phyloP scores from a whole-genome alignment of 1,140 invertebrate species.

The Hydropsyche tenuis region DNA sequence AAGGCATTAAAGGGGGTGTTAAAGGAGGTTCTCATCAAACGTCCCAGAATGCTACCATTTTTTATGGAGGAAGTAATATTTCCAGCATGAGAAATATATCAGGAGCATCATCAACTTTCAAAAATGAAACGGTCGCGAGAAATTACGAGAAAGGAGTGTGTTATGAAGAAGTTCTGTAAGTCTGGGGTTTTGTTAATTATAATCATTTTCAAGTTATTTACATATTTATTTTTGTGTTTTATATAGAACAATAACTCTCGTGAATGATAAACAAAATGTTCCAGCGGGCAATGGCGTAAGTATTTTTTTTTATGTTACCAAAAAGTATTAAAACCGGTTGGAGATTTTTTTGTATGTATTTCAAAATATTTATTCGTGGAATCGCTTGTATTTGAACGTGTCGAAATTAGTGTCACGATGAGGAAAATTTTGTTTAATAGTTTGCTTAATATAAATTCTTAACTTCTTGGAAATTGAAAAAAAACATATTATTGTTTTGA shows the following conservation, averaged over 20 bases:
- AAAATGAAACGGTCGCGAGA: slow-evolving; percentile 36
- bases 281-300: slow-evolving; percentile 63
- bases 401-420: no score
- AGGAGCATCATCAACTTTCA: slow-evolving; percentile 35
- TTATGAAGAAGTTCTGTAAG: slow-evolving; percentile 66
- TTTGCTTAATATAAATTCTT: no score
- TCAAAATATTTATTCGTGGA: no score
- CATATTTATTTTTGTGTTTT: neutral
- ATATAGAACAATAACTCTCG: slow-evolving; percentile 55
- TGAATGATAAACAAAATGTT: slow-evolving; percentile 55
- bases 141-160: slow-evolving; percentile 61
- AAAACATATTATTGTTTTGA: no score
- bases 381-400: no score
- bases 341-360: neutral
- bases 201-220: no score
- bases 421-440: no score
- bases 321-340: neutral
- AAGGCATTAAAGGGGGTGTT: slow-evolving; percentile 6
- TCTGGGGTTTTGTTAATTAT: slow-evolving; percentile 45
- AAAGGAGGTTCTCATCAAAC: neutral
- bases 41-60: neutral
- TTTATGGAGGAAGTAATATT: neutral
- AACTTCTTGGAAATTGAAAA: no score
- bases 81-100: slow-evolving; percentile 41
- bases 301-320: slow-evolving; percentile 36